Conservation (phyloP, 2,113 vertebrate species). For the Progne subis region DNA sequence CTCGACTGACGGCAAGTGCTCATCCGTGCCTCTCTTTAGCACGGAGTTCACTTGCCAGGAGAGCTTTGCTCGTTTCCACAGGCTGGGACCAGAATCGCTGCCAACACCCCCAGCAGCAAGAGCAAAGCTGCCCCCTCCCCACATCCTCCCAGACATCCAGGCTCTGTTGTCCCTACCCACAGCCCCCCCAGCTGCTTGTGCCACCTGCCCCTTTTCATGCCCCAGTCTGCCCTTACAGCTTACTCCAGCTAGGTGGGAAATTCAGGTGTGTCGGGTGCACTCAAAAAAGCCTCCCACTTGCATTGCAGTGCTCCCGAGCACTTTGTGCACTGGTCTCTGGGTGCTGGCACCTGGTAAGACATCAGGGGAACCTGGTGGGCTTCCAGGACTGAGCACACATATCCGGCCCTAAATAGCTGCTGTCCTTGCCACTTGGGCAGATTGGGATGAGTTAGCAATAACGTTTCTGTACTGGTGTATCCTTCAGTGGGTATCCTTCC, state of each 20-base stretch:
- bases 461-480: neutral
- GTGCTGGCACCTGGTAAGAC: neutral
- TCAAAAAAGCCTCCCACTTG: neutral
- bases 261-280: accelerated
- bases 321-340: neutral
- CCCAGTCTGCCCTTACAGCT: neutral
- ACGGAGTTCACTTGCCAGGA: neutral
- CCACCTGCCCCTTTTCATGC: neutral
- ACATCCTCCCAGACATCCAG: neutral
- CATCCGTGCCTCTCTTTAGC: neutral
- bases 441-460: neutral
- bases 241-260: neutral
- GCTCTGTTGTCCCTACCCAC: neutral
- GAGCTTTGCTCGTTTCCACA: neutral
- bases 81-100: neutral
- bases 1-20: neutral
- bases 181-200: neutral
- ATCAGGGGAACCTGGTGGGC: neutral
- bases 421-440: neutral
- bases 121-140: neutral
- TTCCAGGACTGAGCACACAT: neutral
- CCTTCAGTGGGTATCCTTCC: neutral
- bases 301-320: accelerated
- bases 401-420: neutral
- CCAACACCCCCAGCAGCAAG: neutral